Evolutionary conservation across 2,797 vertebrate genomes (phyloP).

Genomic region (Microchirus variegatus): DNA sequence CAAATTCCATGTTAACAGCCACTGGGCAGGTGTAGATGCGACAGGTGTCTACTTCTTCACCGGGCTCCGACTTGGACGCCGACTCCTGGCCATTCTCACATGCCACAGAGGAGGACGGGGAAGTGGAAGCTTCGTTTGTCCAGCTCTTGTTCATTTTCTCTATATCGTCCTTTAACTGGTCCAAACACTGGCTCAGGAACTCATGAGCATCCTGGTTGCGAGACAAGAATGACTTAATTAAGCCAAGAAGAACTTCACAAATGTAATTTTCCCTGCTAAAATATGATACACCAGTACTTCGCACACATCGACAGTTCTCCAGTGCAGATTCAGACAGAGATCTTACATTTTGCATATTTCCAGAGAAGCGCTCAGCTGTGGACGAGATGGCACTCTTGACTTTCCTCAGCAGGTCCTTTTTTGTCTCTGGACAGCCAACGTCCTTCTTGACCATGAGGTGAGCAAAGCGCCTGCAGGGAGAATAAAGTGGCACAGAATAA

Average conservation of each 20-base stretch:
- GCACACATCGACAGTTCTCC: neutral
- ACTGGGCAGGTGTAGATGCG: constrained; percentile 95
- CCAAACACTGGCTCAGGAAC: constrained; percentile 97
- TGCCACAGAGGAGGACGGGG: constrained; percentile 5
- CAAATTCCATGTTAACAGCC: constrained; percentile 96
- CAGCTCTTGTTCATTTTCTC: constrained; percentile 96
- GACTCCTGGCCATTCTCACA: constrained; percentile 81
- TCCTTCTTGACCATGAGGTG: constrained; percentile 97
- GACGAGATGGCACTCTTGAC: constrained; percentile 98
- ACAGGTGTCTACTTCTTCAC: constrained; percentile 86
- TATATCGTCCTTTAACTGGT: constrained; percentile 98
- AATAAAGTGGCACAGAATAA: neutral
- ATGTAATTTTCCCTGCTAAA: too few species aligned
- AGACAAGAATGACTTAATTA: neutral
- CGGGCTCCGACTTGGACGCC: constrained; percentile 65
- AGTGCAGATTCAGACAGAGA: neutral
- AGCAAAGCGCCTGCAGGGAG: constrained; percentile 89
- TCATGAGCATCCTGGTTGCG: constrained; percentile 92
- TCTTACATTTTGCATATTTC: constrained; percentile 98
- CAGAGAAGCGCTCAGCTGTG: constrained; percentile 97
- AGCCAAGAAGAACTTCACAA: neutral
- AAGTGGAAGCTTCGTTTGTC: constrained; percentile 82
- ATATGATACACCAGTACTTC: too few species aligned
- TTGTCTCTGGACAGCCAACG: constrained; percentile 91
- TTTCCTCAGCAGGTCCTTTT: constrained; percentile 95